phyloP scores from a whole-genome alignment of 2,113 vertebrate genomes.

The Macrotus californicus region DNA sequence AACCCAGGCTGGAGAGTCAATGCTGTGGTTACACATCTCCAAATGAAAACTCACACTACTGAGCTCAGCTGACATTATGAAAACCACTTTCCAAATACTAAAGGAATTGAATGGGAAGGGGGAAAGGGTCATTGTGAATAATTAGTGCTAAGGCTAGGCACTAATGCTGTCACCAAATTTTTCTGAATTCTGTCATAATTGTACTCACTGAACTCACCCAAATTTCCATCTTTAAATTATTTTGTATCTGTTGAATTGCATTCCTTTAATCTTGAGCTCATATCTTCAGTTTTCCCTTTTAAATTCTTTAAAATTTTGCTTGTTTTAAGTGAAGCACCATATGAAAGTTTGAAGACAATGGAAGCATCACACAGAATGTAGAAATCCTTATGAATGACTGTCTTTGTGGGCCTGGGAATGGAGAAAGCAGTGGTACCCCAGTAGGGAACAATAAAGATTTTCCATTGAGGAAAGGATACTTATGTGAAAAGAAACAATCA shows the following conservation, averaged over 20 bases:
- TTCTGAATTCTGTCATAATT: background rate
- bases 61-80: conserved; percentile 35
- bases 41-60: background rate
- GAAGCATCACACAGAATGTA: conserved; percentile 75
- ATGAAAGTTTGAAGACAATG: conserved; percentile 75
- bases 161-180: background rate
- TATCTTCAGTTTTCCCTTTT: conserved; percentile 31
- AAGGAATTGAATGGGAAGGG: background rate
- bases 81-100: background rate
- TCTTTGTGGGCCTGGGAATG: conserved; percentile 71
- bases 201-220: background rate
- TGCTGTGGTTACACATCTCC: background rate
- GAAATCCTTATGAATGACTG: conserved; percentile 72
- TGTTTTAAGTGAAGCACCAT: conserved; percentile 66
- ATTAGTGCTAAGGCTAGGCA: background rate
- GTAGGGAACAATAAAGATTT: conserved; percentile 73
- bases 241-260: conserved; percentile 35
- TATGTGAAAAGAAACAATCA: conserved; percentile 60
- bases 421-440: conserved; percentile 70
- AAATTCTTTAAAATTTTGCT: conserved; percentile 56
- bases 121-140: background rate
- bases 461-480: conserved; percentile 77
- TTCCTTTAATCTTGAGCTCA: background rate
- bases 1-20: background rate
- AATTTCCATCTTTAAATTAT: conserved; percentile 27